A percentile compares a stretch with the other conserved stretches of the same genome.
Evolutionary conservation across 2,888 invertebrate genomes (phyloP).

Genomic region (Cistogaster globosa): DNA sequence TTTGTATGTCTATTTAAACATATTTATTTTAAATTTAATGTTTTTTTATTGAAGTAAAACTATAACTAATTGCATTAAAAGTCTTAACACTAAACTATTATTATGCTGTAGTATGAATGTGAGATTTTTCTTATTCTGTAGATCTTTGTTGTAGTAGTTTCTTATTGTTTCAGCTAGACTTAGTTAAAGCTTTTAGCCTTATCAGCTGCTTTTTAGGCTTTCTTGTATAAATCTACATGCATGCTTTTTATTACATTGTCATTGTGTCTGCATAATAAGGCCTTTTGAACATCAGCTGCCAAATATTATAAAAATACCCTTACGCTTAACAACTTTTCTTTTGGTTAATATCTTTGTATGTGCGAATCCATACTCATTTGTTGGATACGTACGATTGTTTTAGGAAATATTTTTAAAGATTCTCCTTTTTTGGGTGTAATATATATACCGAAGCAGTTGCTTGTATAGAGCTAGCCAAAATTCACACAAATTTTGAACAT

Average conservation of each 20-base stretch:
- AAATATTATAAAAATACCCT: constrained; percentile 52
- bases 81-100: constrained; percentile 14
- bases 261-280: constrained; percentile 68
- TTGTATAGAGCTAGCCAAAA: not conserved
- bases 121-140: constrained; percentile 23
- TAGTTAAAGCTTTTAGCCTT: not conserved
- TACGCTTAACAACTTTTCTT: constrained; percentile 58
- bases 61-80: constrained; percentile 61
- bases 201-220: constrained; percentile 5
- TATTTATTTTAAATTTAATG: constrained; percentile 47
- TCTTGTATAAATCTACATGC: not conserved
- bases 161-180: constrained; percentile 13
- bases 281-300: constrained; percentile 55
- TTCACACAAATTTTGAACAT: too few species aligned
- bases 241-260: constrained; percentile 44
- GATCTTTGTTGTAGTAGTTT: constrained; percentile 13
- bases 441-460: constrained; percentile 11
- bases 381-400: constrained; percentile 69
- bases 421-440: constrained; percentile 25
- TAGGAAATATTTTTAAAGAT: constrained; percentile 48
- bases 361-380: constrained; percentile 15
- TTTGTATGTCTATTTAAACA: constrained; percentile 7
- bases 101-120: not conserved
- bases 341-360: constrained; percentile 27
- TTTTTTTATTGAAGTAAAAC: constrained; percentile 50